Percentiles rank a stretch among this genome's conserved stretches.
These are phyloP conservation scores for Microctenopoma steveboyesi DNA, from an alignment of 2,797 vertebrate genomes.

Conservation along the genomic window DNA sequence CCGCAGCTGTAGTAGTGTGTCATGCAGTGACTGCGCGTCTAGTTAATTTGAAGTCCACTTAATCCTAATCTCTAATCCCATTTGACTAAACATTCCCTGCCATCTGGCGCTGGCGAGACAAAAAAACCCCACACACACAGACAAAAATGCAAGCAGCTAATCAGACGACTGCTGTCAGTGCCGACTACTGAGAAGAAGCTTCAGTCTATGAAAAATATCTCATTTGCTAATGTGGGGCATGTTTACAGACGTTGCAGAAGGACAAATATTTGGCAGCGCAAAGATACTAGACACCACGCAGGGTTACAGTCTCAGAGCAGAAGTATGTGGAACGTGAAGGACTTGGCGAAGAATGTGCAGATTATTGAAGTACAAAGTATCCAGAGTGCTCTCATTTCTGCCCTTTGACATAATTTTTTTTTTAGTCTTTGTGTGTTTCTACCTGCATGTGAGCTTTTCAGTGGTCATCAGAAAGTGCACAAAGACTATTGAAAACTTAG, in stretches of 20 bases:
- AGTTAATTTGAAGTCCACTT: conserved; percentile 77
- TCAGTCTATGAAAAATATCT: conserved; percentile 11
- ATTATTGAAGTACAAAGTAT: not conserved
- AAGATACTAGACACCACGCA: conserved; percentile 54
- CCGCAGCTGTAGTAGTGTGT: conserved; percentile 62
- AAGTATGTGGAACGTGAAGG: conserved; percentile 51
- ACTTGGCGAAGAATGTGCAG: conserved; percentile 37
- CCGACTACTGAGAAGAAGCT: conserved; percentile 1
- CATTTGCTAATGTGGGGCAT: not conserved
- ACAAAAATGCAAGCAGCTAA: conserved; percentile 45
- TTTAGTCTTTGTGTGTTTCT: conserved; percentile 10
- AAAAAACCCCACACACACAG: conserved; percentile 31
- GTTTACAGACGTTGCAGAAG: conserved; percentile 36
- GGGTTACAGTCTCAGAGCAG: conserved; percentile 35
- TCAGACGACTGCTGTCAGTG: conserved; percentile 49
- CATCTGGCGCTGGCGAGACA: conserved; percentile 79
- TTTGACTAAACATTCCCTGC: conserved; percentile 83
- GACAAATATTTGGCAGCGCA: conserved; percentile 21
- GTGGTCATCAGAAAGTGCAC: conserved; percentile 37
- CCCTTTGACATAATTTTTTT: conserved; percentile 28
- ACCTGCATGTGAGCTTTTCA: not conserved
- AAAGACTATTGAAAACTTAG: conserved; percentile 30
- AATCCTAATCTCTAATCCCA: conserved; percentile 86
- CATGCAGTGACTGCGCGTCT: conserved; percentile 74
- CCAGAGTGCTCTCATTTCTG: conserved; percentile 8